A percentile compares a stretch with the other conserved stretches of the same genome.
Conservation (phyloP, 2,797 vertebrate species). For the Eupleurogrammus muticus region DNA sequence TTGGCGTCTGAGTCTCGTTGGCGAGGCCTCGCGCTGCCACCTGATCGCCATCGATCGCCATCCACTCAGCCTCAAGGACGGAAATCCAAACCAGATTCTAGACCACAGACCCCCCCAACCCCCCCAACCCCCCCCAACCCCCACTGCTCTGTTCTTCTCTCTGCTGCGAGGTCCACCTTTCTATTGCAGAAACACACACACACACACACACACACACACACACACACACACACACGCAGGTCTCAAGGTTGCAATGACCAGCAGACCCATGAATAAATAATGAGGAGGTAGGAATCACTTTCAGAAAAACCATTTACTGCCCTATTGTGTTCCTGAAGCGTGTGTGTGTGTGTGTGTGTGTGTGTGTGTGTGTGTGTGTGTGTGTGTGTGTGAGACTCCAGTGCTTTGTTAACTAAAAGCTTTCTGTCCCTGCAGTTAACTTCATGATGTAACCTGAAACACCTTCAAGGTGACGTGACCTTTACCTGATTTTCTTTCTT, state of each 20-base stretch:
- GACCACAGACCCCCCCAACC: too few species aligned
- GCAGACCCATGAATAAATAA: conserved; percentile 88
- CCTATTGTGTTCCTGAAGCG: conserved; percentile 84
- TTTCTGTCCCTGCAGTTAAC: conserved; percentile 64
- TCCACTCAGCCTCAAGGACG: conserved; percentile 84
- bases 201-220: conserved; percentile 34
- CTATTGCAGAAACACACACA: conserved; percentile 67
- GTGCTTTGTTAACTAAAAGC: conserved; percentile 77
- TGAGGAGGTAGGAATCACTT: conserved; percentile 84
- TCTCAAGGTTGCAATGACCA: conserved; percentile 88
- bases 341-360: conserved; percentile 30
- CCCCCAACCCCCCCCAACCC: conserved; percentile 49
- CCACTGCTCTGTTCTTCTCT: conserved; percentile 40
- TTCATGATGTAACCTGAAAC: conserved; percentile 54
- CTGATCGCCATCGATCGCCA: conserved; percentile 84
- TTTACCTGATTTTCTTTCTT: conserved; percentile 32
- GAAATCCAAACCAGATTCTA: conserved; percentile 83
- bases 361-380: conserved; percentile 13
- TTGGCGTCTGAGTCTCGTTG: conserved; percentile 77
- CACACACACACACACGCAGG: conserved; percentile 27
- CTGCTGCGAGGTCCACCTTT: conserved; percentile 57
- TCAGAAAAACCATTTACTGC: conserved; percentile 87
- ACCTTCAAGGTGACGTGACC: conserved; percentile 70
- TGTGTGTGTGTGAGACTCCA: conserved; percentile 68
- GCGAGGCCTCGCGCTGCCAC: conserved; percentile 76